Conservation (phyloP, 2,888 invertebrate species). For the Teinopalpus imperialis region DNA sequence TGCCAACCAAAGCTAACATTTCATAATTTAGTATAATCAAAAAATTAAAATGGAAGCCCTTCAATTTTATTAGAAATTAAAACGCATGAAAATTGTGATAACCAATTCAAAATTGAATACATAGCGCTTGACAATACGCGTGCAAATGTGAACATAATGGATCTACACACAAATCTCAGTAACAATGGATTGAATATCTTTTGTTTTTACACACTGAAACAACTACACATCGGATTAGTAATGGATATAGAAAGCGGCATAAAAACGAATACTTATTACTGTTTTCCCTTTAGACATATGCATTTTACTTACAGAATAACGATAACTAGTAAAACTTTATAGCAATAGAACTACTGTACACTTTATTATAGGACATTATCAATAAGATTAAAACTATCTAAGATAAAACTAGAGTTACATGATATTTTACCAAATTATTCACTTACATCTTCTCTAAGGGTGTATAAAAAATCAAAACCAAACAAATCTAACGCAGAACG, state of each 20-base stretch:
- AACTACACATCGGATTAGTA: constrained; percentile 27
- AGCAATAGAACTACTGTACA: too few relatives aligned
- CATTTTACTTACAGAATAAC: too few relatives aligned
- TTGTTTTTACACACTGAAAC: constrained; percentile 36
- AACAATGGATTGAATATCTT: constrained; percentile 44
- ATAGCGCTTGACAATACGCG: constrained; percentile 30
- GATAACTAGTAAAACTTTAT: too few relatives aligned
- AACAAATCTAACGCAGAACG: constrained; percentile 46
- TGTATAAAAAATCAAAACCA: constrained; percentile 31
- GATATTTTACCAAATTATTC: constrained; percentile 37
- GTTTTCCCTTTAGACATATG: too few relatives aligned
- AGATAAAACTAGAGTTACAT: constrained; percentile 34
- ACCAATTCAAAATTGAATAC: constrained; percentile 9
- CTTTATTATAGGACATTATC: constrained; percentile 2
- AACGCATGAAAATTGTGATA: constrained; percentile 2
- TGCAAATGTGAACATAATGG: constrained; percentile 30
- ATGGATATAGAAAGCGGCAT: constrained; percentile 19
- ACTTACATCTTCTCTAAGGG: constrained; percentile 35
- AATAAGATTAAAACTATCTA: constrained; percentile 4
- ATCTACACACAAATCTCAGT: constrained; percentile 35
- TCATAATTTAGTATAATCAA: too few relatives aligned
- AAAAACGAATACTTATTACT: not conserved
- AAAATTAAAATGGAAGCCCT: too few relatives aligned
- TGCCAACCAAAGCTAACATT: too few relatives aligned
- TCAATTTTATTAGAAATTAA: too few relatives aligned